These are phyloP conservation scores for Anguilla rostrata DNA, from an alignment of 2,113 vertebrate species.

Conservation along the genomic window DNA sequence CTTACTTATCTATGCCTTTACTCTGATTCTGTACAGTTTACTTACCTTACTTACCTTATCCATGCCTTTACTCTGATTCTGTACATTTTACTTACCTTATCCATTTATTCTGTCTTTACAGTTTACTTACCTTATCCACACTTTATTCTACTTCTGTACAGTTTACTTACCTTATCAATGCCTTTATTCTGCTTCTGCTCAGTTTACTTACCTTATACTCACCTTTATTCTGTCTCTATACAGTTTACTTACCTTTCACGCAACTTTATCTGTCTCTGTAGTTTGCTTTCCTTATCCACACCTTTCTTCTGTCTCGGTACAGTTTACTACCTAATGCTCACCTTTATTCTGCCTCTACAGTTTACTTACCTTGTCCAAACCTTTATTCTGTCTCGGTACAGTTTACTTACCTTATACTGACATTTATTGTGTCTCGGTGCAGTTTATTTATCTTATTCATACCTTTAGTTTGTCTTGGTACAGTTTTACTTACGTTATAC, in stretches of 20 bases:
- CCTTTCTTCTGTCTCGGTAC: neutral
- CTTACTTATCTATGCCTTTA: too few species aligned
- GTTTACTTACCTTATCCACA: neutral
- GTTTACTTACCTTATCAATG: too few species aligned
- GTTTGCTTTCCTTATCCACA: neutral
- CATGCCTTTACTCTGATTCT: too few species aligned
- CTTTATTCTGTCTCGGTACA: neutral
- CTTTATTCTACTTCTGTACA: constrained; percentile 38
- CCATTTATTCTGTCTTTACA: too few species aligned
- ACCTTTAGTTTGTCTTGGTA: too few species aligned
- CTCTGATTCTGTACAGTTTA: neutral
- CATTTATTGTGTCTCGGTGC: neutral
- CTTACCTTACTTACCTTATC: neutral
- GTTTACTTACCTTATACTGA: neutral
- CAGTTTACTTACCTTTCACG: neutral
- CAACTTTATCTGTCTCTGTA: too few species aligned
- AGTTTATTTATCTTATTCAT: neutral
- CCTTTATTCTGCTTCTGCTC: constrained; percentile 36
- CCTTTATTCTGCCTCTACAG: too few species aligned
- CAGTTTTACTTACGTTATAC: neutral
- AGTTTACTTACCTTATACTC: neutral
- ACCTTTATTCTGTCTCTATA: neutral
- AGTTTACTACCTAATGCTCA: neutral
- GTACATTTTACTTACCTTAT: neutral
- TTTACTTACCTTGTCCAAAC: neutral